Evolutionary conservation across 2,797 vertebrate species (phyloP), one percentile per base, ranked within the genome.

Genomic region (Apodemus agrarius): DNA sequence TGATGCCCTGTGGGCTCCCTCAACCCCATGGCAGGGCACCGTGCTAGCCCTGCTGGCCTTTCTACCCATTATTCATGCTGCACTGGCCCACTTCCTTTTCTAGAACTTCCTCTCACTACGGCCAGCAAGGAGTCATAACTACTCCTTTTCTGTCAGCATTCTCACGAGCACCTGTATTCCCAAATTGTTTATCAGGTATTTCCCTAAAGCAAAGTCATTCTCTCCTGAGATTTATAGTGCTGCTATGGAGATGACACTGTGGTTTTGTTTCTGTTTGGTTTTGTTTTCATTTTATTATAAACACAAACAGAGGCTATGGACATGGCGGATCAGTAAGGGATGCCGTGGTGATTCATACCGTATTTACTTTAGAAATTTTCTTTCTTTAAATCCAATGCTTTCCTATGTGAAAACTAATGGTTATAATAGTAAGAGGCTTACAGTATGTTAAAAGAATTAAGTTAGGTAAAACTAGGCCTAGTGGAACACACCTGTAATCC

Each of bases 381-480:
- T 67, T 67, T 49, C 46, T 22, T 78, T 89, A 89, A 86, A 80
- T 6, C 72, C 46, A 29, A 6, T 24, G 10, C 90, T 46, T 83
- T 94, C 12, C 54, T 59, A 54, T 46, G 0, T 63, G 93, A 90
- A 91, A 85, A 67, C 12, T 78, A 34, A 92, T 87, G 57, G 95
- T 87, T 88, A 37, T 76, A 84, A 57, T 43, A 31, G 9, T 31
- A 72, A 11, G 80, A 79, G 80, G 52, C 5, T 90, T 26, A 82
- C 2, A 40, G 11, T 31, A 52, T 84, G 8, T 84, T 90, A n/a
- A 49, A 79, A 79, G 34, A 74, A n/a, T 90, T 75, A 46, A 13
- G 22, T 49, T n/a, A 87, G 37, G 52, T 86, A 80, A 52, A 54
- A 34, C 29, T 19, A 19, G 26, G 46, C 13, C 12, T 69, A 24